phyloP scores from a whole-genome alignment of 2,113 vertebrate genomes.

The Pygathrix nemaeus region DNA sequence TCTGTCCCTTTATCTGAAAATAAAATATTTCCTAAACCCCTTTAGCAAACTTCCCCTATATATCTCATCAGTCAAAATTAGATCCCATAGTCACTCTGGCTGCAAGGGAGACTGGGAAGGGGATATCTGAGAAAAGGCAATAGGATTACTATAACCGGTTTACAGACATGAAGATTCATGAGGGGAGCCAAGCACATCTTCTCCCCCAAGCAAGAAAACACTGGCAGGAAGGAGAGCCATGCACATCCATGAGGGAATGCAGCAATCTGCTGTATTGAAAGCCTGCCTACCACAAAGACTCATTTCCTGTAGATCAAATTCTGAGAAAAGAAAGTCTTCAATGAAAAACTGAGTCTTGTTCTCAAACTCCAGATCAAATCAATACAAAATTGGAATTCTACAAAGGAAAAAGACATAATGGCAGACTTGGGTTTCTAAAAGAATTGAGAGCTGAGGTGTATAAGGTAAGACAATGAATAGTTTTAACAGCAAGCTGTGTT shows the following conservation, averaged over 20 bases:
- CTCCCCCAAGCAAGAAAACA: background rate
- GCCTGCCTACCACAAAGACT: background rate
- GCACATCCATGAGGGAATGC: background rate
- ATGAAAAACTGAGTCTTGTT: background rate
- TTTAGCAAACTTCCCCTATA: background rate
- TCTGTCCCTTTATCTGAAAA: slow-evolving; percentile 1
- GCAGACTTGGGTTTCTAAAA: background rate
- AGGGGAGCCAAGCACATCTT: background rate
- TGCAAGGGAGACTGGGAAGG: background rate
- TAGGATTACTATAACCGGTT: background rate
- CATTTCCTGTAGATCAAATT: background rate
- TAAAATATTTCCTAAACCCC: background rate
- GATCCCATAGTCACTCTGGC: background rate
- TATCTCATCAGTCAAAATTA: background rate
- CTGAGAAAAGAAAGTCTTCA: background rate
- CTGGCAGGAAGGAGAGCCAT: background rate
- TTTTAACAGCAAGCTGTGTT: background rate
- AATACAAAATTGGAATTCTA: background rate
- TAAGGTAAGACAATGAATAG: background rate
- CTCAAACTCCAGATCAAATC: background rate
- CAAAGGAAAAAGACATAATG: background rate
- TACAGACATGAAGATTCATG: background rate
- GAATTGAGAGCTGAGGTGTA: background rate
- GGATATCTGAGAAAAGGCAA: background rate
- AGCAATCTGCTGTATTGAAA: background rate